Conservation (phyloP, 2,113 vertebrate species). For the Microtus montanus region DNA sequence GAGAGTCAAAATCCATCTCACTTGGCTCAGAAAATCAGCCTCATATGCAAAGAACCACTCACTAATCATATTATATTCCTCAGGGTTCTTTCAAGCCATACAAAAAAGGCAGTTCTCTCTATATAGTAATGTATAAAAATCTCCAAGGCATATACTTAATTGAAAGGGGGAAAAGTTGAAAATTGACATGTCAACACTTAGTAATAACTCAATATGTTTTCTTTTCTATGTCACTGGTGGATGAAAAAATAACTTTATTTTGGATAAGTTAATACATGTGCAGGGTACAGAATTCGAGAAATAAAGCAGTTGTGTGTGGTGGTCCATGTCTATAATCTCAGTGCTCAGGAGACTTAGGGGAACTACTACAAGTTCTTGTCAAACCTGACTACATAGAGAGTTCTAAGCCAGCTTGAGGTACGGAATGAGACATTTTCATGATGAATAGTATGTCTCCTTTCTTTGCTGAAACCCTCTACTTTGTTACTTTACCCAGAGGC, state of each 20-base stretch:
- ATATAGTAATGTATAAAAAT: neutral
- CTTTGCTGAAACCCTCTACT: neutral
- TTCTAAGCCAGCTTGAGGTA: neutral
- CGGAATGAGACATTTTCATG: neutral
- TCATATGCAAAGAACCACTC: neutral
- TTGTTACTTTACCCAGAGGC: neutral
- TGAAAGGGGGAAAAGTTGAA: neutral
- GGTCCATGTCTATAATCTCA: neutral
- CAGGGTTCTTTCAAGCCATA: conserved; percentile 27
- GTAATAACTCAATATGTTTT: conserved; percentile 19
- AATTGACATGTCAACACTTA: conserved; percentile 35
- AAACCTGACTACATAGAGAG: neutral
- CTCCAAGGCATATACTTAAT: neutral
- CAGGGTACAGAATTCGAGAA: neutral
- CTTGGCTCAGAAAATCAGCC: conserved; percentile 11
- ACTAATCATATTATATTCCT: conserved; percentile 17
- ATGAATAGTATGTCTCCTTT: neutral
- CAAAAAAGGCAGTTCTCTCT: neutral
- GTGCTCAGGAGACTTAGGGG: neutral
- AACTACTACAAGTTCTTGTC: neutral
- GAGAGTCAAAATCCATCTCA: neutral
- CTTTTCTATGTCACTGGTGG: neutral
- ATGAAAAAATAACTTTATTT: conserved; percentile 6
- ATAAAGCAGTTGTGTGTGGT: neutral
- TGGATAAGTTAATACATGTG: neutral